These are phyloP conservation scores for Drosophila niveifrons DNA, from an alignment of 2,888 invertebrate genomes.

Conservation along the genomic window DNA sequence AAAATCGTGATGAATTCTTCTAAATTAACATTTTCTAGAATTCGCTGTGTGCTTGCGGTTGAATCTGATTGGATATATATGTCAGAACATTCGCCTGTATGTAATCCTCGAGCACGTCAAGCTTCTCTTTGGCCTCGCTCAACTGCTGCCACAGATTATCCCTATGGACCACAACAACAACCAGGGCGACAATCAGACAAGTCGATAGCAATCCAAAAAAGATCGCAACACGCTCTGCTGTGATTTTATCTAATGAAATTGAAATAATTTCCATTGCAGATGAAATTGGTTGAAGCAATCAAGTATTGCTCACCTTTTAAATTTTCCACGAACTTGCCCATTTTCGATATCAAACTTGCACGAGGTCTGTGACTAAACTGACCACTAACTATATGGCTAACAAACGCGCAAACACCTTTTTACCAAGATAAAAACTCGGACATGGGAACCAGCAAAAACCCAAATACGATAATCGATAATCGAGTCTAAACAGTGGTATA, in stretches of 20 bases:
- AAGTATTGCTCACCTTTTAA: constrained; percentile 54
- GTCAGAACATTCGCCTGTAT: constrained; percentile 43
- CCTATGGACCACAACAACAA: constrained; percentile 70
- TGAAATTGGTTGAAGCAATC: background rate
- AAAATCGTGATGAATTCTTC: background rate
- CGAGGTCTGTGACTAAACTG: constrained; percentile 37
- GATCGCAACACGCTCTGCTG: constrained; percentile 69
- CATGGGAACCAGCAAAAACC: constrained; percentile 7
- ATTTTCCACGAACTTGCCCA: constrained; percentile 43
- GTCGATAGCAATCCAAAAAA: constrained; percentile 71
- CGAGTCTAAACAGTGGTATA: constrained; percentile 11
- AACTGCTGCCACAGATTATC: constrained; percentile 60
- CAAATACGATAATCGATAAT: constrained; percentile 50
- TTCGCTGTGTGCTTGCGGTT: constrained; percentile 1
- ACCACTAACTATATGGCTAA: constrained; percentile 19
- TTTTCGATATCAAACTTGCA: constrained; percentile 31
- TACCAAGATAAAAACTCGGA: constrained; percentile 51
- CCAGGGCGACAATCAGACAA: constrained; percentile 67
- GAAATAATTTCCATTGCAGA: constrained; percentile 1
- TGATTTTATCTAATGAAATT: constrained; percentile 53
- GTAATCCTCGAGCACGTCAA: constrained; percentile 71
- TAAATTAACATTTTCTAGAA: background rate
- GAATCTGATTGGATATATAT: background rate
- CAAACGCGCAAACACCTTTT: constrained; percentile 3
- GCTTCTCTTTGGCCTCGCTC: constrained; percentile 64